These are phyloP conservation scores for Meandrusa payeni DNA, from an alignment of 2,888 invertebrate species.

Conservation along the genomic window DNA sequence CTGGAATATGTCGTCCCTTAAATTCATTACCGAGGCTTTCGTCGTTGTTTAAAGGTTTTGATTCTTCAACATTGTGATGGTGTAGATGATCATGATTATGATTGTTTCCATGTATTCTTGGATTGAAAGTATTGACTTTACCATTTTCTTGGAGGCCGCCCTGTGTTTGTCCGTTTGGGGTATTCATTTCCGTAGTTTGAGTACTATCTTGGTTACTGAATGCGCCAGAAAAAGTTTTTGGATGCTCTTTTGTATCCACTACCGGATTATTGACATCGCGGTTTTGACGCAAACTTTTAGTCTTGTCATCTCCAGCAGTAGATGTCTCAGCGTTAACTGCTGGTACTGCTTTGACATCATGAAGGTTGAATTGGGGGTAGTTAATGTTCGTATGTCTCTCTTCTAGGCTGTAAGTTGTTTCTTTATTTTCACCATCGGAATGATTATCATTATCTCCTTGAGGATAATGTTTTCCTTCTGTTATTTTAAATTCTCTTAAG, in stretches of 20 bases:
- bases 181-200: slow-evolving; percentile 1
- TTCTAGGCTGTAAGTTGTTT: too few species aligned
- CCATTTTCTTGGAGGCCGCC: background rate
- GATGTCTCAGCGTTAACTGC: background rate
- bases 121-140: background rate
- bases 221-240: background rate
- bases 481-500: background rate
- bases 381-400: slow-evolving; percentile 3
- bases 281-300: slow-evolving; percentile 14
- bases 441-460: background rate
- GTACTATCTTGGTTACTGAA: background rate
- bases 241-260: background rate
- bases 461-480: background rate
- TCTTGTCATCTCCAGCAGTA: background rate
- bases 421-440: too few species aligned
- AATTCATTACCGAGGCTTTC: background rate
- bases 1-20: slow-evolving; percentile 1
- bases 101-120: background rate
- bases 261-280: slow-evolving; percentile 1
- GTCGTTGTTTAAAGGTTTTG: background rate
- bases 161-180: slow-evolving; percentile 1
- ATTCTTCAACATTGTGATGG: background rate
- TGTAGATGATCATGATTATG: background rate
- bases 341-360: slow-evolving; percentile 5
- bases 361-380: slow-evolving; percentile 5